Percentiles rank a stretch among this genome's conserved stretches.
Evolutionary conservation across 2,113 vertebrate species (phyloP).

Genomic region (Nibea coibor): DNA sequence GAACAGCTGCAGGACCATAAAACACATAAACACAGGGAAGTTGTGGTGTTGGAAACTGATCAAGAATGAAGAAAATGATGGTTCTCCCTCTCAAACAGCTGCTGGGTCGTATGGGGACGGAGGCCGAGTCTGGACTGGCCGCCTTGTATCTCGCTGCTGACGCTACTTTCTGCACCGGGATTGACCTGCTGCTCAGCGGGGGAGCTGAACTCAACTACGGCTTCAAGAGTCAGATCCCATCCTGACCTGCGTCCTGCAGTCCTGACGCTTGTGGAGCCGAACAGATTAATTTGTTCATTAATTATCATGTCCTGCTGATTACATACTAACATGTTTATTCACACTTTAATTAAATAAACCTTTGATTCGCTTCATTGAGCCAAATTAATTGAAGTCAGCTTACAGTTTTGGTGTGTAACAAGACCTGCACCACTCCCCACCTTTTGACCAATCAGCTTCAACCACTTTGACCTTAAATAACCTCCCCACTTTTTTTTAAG

Average conservation of each 20-base stretch:
- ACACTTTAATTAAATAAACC: neutral
- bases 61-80: neutral
- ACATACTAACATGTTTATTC: neutral
- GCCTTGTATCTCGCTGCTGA: constrained; percentile 86
- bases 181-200: constrained; percentile 84
- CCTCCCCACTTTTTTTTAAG: neutral
- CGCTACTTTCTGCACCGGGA: constrained; percentile 87
- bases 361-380: neutral
- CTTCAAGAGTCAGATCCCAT: constrained; percentile 78
- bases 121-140: constrained; percentile 82
- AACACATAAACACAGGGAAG: neutral
- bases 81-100: constrained; percentile 72
- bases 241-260: neutral
- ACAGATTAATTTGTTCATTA: neutral
- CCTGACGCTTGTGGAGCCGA: neutral
- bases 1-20: neutral
- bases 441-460: constrained; percentile 63
- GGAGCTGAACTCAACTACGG: constrained; percentile 88
- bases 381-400: neutral
- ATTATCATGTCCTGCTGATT: neutral
- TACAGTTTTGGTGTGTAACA: neutral
- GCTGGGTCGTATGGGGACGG: constrained; percentile 88
- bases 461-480: constrained; percentile 50
- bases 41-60: neutral
- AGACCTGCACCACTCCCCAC: constrained; percentile 59